Percentiles rank a stretch among this genome's conserved stretches.
These are phyloP conservation scores for Drosophila algonquin DNA, from an alignment of 2,888 invertebrate genomes.

Conservation along the genomic window DNA sequence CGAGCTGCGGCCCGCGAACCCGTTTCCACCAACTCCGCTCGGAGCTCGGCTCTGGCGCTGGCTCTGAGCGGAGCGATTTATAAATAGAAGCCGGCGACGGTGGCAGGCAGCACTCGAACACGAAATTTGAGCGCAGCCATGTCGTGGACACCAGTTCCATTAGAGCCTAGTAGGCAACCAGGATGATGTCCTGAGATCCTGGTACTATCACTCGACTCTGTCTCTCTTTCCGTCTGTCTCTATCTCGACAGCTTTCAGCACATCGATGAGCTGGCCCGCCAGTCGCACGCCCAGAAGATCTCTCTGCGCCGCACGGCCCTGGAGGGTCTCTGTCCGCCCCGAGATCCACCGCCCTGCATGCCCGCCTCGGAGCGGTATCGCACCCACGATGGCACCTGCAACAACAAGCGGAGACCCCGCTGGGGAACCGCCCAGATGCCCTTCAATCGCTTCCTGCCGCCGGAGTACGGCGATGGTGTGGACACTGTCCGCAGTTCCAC, in stretches of 20 bases:
- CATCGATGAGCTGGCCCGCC: conserved; percentile 81
- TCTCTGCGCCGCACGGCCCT: conserved; percentile 83
- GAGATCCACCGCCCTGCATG: conserved; percentile 88
- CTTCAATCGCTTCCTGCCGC: conserved; percentile 91
- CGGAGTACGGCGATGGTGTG: conserved; percentile 92
- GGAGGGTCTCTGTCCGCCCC: conserved; percentile 87
- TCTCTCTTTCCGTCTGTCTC: conserved; percentile 15
- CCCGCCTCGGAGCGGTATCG: conserved; percentile 90
- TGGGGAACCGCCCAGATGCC: conserved; percentile 93
- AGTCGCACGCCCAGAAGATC: conserved; percentile 81
- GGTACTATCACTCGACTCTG: conserved; percentile 23
- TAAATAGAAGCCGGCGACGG: conserved; percentile 77
- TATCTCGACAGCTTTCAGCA: conserved; percentile 79
- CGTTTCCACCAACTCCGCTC: conserved; percentile 55
- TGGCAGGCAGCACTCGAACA: conserved; percentile 72
- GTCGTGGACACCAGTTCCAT: conserved; percentile 36
- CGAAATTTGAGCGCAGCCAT: conserved; percentile 66
- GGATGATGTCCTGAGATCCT: conserved; percentile 35
- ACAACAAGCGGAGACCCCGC: conserved; percentile 90
- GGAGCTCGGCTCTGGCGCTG: conserved; percentile 13
- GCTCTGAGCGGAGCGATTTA: conserved; percentile 60
- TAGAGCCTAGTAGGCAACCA: conserved; percentile 20
- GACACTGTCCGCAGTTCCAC: conserved; percentile 85
- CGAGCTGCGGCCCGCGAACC: conserved; percentile 44
- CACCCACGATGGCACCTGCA: conserved; percentile 95